These are phyloP conservation scores for Ammospiza nelsoni DNA, from an alignment of 2,113 vertebrate species.

Conservation along the genomic window DNA sequence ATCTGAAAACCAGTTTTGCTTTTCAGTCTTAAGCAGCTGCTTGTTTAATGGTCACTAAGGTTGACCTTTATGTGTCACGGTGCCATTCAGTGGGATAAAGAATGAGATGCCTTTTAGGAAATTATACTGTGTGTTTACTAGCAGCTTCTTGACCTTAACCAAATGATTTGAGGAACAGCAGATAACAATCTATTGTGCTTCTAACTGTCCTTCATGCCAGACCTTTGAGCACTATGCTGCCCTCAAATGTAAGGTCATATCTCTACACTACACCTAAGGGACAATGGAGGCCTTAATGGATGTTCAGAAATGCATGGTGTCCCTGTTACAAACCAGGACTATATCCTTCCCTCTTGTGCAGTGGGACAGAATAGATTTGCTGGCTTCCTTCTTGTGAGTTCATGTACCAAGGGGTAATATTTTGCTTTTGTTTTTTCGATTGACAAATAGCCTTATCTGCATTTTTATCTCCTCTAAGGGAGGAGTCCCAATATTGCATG, in stretches of 20 bases:
- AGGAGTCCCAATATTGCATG: not conserved
- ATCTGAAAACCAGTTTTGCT: constrained; percentile 5
- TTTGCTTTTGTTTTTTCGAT: not conserved
- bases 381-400: not conserved
- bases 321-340: not conserved
- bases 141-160: constrained; percentile 56
- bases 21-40: constrained; percentile 22
- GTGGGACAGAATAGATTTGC: not conserved
- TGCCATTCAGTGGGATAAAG: constrained; percentile 37
- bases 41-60: not conserved
- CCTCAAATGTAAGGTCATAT: not conserved
- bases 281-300: not conserved
- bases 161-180: not conserved
- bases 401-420: not conserved
- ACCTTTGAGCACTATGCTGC: not conserved
- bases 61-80: constrained; percentile 31
- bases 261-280: not conserved
- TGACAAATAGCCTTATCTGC: not conserved
- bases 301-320: not conserved
- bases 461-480: not conserved
- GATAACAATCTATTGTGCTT: constrained; percentile 9
- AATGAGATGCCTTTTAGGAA: constrained; percentile 10
- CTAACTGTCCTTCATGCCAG: not conserved
- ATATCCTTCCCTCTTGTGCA: not conserved
- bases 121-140: constrained; percentile 27